Percentiles rank a stretch among this genome's conserved stretches.
phyloP scores from a whole-genome alignment of 2,113 vertebrate genomes.

The Thalassoma bifasciatum region DNA sequence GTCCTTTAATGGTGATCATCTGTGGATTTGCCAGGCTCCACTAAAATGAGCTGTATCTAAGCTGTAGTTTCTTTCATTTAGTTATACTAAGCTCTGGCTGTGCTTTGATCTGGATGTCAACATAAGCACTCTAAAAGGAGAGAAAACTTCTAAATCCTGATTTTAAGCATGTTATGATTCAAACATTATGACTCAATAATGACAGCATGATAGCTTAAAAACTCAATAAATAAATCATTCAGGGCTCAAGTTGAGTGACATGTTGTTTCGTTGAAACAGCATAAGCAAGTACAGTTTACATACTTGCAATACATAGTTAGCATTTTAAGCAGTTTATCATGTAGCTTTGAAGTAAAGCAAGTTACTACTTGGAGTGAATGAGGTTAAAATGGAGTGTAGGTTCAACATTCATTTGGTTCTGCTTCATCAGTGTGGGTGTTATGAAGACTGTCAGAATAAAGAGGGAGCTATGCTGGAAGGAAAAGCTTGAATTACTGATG shows the following conservation, averaged over 20 bases:
- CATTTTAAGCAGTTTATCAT: background rate
- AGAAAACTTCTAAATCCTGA: background rate
- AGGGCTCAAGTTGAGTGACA: background rate
- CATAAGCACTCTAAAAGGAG: background rate
- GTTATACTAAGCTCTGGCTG: background rate
- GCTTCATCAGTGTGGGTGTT: too few species aligned
- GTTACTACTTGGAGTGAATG: too few species aligned
- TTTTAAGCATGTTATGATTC: background rate
- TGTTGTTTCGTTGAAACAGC: background rate
- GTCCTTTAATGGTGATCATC: too few species aligned
- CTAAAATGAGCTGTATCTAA: too few species aligned
- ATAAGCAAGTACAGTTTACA: too few species aligned
- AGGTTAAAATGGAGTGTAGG: too few species aligned
- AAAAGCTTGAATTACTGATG: too few species aligned
- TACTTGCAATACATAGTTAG: background rate
- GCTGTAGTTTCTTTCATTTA: background rate
- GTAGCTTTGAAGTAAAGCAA: too few species aligned
- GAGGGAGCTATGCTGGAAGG: too few species aligned
- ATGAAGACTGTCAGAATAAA: too few species aligned
- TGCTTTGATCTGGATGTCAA: constrained; percentile 11
- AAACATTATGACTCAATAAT: background rate
- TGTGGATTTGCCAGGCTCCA: too few species aligned
- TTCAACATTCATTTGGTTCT: too few species aligned
- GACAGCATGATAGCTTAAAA: background rate
- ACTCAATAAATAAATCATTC: background rate